Conservation (phyloP, 1,140 invertebrate species). For the Condylostylus longicornis region DNA sequence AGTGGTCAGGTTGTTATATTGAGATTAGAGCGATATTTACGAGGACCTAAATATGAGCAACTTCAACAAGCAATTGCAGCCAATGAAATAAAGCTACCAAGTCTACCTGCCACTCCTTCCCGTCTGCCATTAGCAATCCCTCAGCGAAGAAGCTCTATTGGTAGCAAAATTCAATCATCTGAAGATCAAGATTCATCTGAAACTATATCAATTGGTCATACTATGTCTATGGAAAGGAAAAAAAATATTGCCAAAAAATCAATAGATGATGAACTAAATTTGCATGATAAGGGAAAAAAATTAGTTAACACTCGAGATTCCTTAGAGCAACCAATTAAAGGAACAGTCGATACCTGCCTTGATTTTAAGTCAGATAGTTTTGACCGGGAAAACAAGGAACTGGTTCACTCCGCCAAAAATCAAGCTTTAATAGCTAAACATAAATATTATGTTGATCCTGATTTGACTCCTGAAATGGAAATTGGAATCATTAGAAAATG, state of each 20-base stretch:
- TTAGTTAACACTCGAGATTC: slow-evolving; percentile 21
- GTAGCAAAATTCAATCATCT: slow-evolving; percentile 4
- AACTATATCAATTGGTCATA: neutral
- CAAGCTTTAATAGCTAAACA: slow-evolving; percentile 19
- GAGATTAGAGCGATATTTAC: slow-evolving; percentile 78
- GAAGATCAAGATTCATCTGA: neutral
- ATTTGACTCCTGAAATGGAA: slow-evolving; percentile 53
- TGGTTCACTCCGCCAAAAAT: slow-evolving; percentile 22
- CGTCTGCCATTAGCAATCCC: slow-evolving; percentile 12
- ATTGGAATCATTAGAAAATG: slow-evolving; percentile 67
- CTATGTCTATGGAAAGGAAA: neutral
- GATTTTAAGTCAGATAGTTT: too few relatives aligned
- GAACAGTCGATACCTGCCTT: too few relatives aligned
- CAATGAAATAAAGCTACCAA: slow-evolving; percentile 53
- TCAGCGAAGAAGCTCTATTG: slow-evolving; percentile 12
- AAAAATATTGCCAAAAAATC: slow-evolving; percentile 7
- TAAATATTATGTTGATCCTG: slow-evolving; percentile 31
- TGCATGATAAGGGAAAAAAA: slow-evolving; percentile 25
- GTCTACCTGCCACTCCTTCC: slow-evolving; percentile 38
- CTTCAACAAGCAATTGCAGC: slow-evolving; percentile 84
- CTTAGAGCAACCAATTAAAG: too few relatives aligned
- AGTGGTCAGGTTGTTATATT: slow-evolving; percentile 77
- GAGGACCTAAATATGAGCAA: slow-evolving; percentile 90
- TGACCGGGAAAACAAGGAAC: too few relatives aligned
- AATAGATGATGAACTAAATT: slow-evolving; percentile 15